Base-by-base conservation (phyloP, 2,797 vertebrate species). In the Ceryle rudis region DNA sequence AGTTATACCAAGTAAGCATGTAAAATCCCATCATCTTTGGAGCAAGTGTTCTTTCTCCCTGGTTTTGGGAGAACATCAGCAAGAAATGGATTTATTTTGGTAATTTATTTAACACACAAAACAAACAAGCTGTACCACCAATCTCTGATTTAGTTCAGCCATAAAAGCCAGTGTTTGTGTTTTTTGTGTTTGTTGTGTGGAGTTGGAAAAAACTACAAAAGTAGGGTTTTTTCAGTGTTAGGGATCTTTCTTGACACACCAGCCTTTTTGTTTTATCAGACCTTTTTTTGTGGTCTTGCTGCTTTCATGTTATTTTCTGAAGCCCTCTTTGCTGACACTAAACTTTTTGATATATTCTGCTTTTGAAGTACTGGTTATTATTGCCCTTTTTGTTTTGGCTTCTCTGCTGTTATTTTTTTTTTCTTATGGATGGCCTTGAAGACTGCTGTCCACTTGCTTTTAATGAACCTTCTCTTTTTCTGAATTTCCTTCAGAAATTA, bases 301-400 rank as follows among this genome's bases (percentile, higher is more conserved):
- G 79, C 85, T 95, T 94, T 95, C 57, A 70, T 91, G 89, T 91
- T 94, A 66, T 86, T 95, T 96, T 96, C 28, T 91, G 78, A 94
- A 93, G 51, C 22, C 65, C 29, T 95, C 87, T 95, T 89, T 94
- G 72, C 85, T 90, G 87, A 91, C 72, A 71, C 33, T 39, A 72
- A 94, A 83, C 17, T 86, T 94, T 80, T 81, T 88, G 10, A 90
- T 93, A 71, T 57, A 81, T 91, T 83, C 89, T 88, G 65, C 54
- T 92, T 90, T 93, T 92, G 80, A 96, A 93, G 77, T 82, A 44
- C 21, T 42, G 26, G 46, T 52, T 69, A 5, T 64, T 93, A 60
- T 75, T 92, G 54, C 15, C 19, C 22, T 7, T 86, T 93, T 96
- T 93, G 10, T 85, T 83, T 69, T 82, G 61, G 41, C 47, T 86